Evolutionary conservation across 2,797 vertebrate species (phyloP), one percentile per base, ranked within the genome.

Genomic region (Arctocebus calabarensis): DNA sequence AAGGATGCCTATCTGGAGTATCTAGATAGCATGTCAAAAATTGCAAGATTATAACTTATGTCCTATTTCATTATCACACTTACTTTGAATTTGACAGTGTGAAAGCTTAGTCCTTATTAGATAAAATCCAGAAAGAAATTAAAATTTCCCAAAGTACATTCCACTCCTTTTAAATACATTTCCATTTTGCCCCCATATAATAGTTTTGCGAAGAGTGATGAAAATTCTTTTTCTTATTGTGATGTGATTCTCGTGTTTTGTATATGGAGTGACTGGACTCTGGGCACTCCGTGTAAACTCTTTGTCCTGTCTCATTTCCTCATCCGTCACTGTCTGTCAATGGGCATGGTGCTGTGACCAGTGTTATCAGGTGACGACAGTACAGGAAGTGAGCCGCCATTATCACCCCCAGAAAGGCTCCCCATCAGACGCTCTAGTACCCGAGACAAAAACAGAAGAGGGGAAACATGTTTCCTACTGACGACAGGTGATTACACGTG

Each of bases 361-460:
- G 99, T 99, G 97, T 98, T 99, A 98, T 99, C 99, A 98, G 99
- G 99, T 98, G 99, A 99, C 98, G 99, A 99, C 98, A 99, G 99
- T 96, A 99, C 99, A 97, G 99, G 99, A 98, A 99, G 99, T 98
- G 99, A 99, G 98, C 99, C 99, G 97, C 99, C 99, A 97, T 98
- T 99, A 98, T 99, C 99, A 97, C 98, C 99, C 94, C 99, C 99
- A 97, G 99, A 99, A 98, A 99, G 98, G 96, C 98, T 99, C 97
- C 98, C 98, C 97, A 99, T 99, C 99, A 99, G 99, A 97, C 98
- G 99, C 68, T 99, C 99, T 98, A 99, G 99, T 97, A 99, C 99
- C 97, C 99, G 99, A 97, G 99, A 99, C 97, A 99, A 99, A 98
- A 99, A 99, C 98, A 98, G 98, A 96, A 99, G 99, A 94, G 99